Conservation (phyloP, 2,113 vertebrate species). For the Pluvialis apricaria region DNA sequence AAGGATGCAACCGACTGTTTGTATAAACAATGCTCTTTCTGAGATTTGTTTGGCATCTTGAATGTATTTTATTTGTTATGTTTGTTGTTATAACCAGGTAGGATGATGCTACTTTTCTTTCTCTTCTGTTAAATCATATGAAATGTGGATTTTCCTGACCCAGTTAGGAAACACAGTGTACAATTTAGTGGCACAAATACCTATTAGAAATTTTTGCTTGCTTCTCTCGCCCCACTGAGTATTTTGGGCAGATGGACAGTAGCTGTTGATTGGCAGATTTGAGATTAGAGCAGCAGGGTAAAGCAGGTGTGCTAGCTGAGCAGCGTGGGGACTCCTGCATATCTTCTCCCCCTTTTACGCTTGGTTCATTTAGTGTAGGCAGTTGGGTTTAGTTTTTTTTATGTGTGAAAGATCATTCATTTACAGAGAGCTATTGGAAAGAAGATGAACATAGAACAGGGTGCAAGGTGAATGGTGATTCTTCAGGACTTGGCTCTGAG, state of each 20-base stretch:
- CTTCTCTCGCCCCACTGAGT: background rate
- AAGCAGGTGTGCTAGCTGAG: background rate
- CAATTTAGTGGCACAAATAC: background rate
- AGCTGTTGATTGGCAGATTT: background rate
- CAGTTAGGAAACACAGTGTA: background rate
- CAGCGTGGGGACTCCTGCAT: too few relatives aligned
- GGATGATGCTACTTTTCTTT: background rate
- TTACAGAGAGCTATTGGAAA: background rate
- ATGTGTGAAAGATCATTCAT: background rate
- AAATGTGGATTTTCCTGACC: background rate
- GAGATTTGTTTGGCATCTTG: background rate
- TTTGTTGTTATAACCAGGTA: background rate
- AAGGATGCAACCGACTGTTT: background rate
- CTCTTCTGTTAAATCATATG: background rate
- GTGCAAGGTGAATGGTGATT: rapidly evolving
- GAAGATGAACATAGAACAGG: background rate
- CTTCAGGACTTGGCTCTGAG: background rate
- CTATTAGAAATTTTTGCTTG: background rate
- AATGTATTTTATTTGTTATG: background rate
- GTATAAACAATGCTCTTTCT: background rate
- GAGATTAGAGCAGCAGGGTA: background rate
- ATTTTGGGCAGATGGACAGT: background rate
- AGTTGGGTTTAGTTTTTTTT: background rate
- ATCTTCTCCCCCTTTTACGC: background rate
- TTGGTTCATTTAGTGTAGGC: background rate